Evolutionary conservation across 2,113 vertebrate species (phyloP), one percentile per base, ranked within the genome.

Genomic region (Nicator chloris): DNA sequence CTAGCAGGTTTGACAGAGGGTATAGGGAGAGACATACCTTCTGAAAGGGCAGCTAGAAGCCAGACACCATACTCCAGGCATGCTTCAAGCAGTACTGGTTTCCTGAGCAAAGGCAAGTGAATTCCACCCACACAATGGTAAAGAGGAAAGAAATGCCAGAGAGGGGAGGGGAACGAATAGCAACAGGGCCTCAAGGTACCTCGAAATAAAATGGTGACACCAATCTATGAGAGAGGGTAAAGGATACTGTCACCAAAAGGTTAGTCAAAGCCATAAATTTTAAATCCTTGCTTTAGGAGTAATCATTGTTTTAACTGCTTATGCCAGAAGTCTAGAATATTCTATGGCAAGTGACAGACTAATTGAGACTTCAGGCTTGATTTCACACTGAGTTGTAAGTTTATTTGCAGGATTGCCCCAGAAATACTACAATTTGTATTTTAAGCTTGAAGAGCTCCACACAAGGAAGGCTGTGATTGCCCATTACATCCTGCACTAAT

Each of bases 291-390:
- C 35, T 91, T 91, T 79, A 73, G 69, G 50, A 44, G 15, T 11
- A 69, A 47, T 66, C 3, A 21, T 45, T 69, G 35, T 64, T 89
- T 77, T 76, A 88, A 49, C 16, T 53, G 45, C 78, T 85, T 80
- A 35, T 37, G 39, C 39, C 68, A 88, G 47, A 86, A 96, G 59
- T 50, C 35, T 73, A 81, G 64, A 96, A 91, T 81, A 80, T 85
- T 90, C 87, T 51, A 51, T 7, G 22, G 75, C 50, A 90, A 86
- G 17, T 80, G 51, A 92, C 82, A 91, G 73, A 85, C 81, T 87
- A 95, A 91, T 66, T 91, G 84, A 92, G 91, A 82, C 68, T 94
- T 93, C 57, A 81, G 70, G 75, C 80, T 82, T 86, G 68, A 94
- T 83, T 97, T 94, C 87, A 91, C 82, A 72, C n/a, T 82, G 45